These are phyloP conservation scores for Scaptodrosophila latifasciaeformis DNA, from an alignment of 2,888 invertebrate genomes.

Conservation along the genomic window DNA sequence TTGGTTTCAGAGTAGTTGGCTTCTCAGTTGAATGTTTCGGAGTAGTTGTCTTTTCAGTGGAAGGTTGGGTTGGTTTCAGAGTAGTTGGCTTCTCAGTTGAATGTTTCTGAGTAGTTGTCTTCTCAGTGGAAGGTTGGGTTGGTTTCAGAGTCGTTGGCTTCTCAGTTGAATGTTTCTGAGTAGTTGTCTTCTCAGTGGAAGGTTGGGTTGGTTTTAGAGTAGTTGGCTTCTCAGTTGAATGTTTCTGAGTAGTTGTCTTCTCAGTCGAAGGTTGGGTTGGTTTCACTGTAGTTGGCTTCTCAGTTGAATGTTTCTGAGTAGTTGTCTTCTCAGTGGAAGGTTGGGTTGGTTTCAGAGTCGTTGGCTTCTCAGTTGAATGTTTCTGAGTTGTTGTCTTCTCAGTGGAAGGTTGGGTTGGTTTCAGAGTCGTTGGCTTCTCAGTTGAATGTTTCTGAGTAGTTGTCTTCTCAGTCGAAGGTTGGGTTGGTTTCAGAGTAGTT, in stretches of 20 bases:
- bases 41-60: neutral
- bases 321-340: too few relatives aligned
- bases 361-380: neutral
- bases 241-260: conserved; percentile 2
- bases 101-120: neutral
- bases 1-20: neutral
- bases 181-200: too few relatives aligned
- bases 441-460: too few relatives aligned
- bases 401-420: too few relatives aligned
- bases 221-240: neutral
- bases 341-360: too few relatives aligned
- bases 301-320: too few relatives aligned
- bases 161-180: neutral
- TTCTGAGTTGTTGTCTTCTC: too few relatives aligned
- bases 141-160: conserved; percentile 5
- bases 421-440: too few relatives aligned
- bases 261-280: neutral
- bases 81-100: neutral
- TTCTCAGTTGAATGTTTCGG: neutral
- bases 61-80: neutral
- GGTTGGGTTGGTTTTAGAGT: neutral
- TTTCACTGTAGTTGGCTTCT: neutral
- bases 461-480: too few relatives aligned
- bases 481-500: too few relatives aligned
- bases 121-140: neutral